Evolutionary conservation across 2,797 vertebrate genomes (phyloP), one percentile per base, ranked within the genome.

Genomic region (Synanceia verrucosa): DNA sequence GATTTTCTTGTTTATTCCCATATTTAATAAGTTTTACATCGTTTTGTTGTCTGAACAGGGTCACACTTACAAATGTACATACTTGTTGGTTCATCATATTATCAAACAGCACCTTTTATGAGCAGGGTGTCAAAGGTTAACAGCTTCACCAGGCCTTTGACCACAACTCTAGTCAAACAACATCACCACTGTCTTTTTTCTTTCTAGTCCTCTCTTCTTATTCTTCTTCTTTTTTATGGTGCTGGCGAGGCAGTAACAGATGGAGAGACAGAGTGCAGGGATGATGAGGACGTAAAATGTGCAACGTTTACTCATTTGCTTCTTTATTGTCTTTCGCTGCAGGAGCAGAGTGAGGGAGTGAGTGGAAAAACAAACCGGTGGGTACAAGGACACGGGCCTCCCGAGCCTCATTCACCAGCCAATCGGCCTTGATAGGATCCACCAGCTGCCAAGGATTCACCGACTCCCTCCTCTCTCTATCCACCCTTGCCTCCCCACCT

Each of bases 381-480:
- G 94, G 93, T 89, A 94, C 94, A 93, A 95, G 95, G 96, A 96
- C 95, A 95, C 94, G 89, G 95, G 96, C 95, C 94, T 94, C 93
- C 46, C 79, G 89, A 67, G 88, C 93, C 94, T 96, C 95, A 94
- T 96, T 96, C 96, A 86, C 94, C 94, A 94, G 89, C 88, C 94
- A 92, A 93, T 94, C 93, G 93, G 93, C 90, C 94, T 95, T 93
- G 91, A 88, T 92, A 94, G 94, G 91, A 94, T 89, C 93, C 93
- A 95, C 95, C 95, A 96, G 95, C 96, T 95, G 96, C 95, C 87
- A 91, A 93, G 84, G 93, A 91, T 93, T 82, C 89, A 88, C 92
- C 85, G 90, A 84, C 94, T 88, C 84, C 72, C 76, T 63, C 82
- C 78, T 70, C 79, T 85, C 81, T 87, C 71, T 73, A 79, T 82